phyloP scores from a whole-genome alignment of 2,888 invertebrate genomes.

The Chrysolina haemoptera region DNA sequence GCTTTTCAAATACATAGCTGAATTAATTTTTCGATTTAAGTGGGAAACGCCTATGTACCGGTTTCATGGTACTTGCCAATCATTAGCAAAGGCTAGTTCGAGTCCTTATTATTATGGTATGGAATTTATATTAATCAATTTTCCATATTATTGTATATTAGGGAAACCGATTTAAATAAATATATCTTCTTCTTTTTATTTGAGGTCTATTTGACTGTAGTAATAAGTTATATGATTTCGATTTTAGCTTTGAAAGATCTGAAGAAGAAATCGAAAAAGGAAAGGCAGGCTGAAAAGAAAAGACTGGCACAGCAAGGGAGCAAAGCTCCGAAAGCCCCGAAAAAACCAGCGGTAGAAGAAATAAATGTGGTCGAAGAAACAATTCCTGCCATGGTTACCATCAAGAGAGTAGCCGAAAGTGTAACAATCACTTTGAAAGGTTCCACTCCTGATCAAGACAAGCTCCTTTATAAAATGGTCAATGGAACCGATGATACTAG shows the following conservation, averaged over 20 bases:
- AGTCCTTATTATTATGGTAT: no score
- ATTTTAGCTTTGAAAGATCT: slow-evolving; percentile 38
- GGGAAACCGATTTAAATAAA: no score
- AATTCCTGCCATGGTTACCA: slow-evolving; percentile 78
- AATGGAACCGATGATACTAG: slow-evolving; percentile 72
- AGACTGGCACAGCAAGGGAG: slow-evolving; percentile 62
- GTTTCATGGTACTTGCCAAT: no score
- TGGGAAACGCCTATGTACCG: no score
- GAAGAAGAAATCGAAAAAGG: slow-evolving; percentile 58
- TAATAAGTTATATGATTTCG: no score
- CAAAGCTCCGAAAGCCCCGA: slow-evolving; percentile 50
- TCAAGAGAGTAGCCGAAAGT: slow-evolving; percentile 79
- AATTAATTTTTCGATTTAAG: no score
- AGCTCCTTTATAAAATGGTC: slow-evolving; percentile 80
- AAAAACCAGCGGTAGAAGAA: slow-evolving; percentile 41
- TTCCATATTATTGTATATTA: no score
- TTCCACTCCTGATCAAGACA: slow-evolving; percentile 81
- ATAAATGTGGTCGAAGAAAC: slow-evolving; percentile 65
- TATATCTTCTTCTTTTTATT: no score
- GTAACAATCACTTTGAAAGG: slow-evolving; percentile 85
- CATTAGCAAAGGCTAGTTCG: no score
- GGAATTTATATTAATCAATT: no score
- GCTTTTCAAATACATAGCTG: no score
- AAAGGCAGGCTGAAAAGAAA: slow-evolving; percentile 65
- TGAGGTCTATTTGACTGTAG: no score